Evolutionary conservation across 53 echinoderm and acorn worm genomes (phyloP).

Genomic region (Holothuria leucospilota): DNA sequence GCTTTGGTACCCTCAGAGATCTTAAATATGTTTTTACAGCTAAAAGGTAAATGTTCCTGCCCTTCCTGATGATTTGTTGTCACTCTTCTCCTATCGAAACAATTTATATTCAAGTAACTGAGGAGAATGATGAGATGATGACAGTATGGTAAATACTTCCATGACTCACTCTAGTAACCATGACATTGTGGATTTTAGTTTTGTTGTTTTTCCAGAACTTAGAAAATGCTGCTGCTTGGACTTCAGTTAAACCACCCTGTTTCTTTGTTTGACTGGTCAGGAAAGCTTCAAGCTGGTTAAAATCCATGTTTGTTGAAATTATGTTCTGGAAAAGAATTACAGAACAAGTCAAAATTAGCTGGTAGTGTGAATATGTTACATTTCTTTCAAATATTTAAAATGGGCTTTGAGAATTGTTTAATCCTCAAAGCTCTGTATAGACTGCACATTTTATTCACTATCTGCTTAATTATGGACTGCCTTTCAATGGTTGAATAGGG

Average conservation of each 20-base stretch:
- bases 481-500: no score
- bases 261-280: conserved; percentile 94
- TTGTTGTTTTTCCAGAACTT: conserved; percentile 98
- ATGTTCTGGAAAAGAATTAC: conserved; percentile 71
- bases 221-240: conserved; percentile 89
- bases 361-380: not conserved
- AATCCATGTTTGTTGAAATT: conserved; percentile 91
- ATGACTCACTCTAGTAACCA: conserved; percentile 78
- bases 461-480: no score
- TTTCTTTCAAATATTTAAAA: not conserved
- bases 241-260: conserved; percentile 83
- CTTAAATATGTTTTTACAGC: no score
- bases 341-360: not conserved
- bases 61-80: no score
- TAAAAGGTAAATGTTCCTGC: no score
- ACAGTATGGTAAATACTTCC: no score
- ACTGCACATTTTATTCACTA: no score
- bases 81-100: no score
- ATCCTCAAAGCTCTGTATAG: no score
- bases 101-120: no score
- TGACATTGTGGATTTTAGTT: conserved; percentile 90
- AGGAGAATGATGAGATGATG: no score
- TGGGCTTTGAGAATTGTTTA: not conserved
- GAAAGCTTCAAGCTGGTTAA: conserved; percentile 94
- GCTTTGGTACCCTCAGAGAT: no score